Conservation (phyloP, 1,140 invertebrate genomes). For the Camponotus vicinus region DNA sequence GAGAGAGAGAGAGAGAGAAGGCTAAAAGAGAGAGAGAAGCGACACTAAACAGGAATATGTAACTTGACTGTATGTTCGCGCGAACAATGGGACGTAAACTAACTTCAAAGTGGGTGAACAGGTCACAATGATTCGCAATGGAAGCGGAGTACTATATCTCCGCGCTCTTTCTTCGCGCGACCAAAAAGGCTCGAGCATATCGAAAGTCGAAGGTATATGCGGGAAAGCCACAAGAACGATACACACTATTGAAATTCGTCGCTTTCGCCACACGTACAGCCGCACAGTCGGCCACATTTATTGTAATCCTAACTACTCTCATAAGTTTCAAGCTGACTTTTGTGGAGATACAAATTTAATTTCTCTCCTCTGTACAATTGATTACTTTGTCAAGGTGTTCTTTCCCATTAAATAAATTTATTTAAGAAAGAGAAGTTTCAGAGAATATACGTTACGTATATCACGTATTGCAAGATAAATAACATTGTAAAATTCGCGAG, state of each 20-base stretch:
- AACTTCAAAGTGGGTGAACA: constrained; percentile 78
- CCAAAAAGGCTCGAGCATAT: constrained; percentile 48
- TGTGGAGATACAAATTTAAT: neutral
- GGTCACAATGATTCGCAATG: constrained; percentile 71
- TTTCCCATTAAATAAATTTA: neutral
- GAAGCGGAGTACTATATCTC: constrained; percentile 50
- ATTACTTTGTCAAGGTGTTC: neutral
- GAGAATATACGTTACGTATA: neutral
- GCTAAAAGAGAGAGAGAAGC: neutral
- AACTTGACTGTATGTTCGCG: constrained; percentile 42
- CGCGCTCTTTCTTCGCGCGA: constrained; percentile 46
- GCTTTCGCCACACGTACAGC: constrained; percentile 47
- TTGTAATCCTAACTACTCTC: neutral
- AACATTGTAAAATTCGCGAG: neutral
- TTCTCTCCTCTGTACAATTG: neutral
- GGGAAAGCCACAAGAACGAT: constrained; percentile 69
- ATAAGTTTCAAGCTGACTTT: constrained; percentile 11
- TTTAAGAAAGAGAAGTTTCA: neutral
- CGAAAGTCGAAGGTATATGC: constrained; percentile 56
- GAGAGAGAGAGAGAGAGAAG: too few species aligned
- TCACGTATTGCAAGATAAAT: neutral
- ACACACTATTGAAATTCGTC: constrained; percentile 73
- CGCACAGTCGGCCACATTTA: constrained; percentile 3
- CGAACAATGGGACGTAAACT: constrained; percentile 69
- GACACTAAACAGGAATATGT: constrained; percentile 40